Percentiles rank a stretch among this genome's conserved stretches.
Conservation (phyloP, 2,888 invertebrate genomes). For the Drosophila aldrichi region DNA sequence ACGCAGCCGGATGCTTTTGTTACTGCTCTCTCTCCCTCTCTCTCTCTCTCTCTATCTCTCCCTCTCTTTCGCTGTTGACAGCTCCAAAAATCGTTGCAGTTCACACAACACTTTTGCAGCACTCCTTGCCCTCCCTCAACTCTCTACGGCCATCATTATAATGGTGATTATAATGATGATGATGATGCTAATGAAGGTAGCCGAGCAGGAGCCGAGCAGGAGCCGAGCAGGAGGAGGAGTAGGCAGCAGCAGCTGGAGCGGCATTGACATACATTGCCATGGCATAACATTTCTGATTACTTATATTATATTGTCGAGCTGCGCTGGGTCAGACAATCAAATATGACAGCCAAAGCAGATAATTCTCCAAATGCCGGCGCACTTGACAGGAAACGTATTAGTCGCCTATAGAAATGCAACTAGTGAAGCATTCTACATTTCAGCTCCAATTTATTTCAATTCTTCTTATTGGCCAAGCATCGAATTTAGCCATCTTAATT, state of each 20-base stretch:
- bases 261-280: conserved; percentile 13
- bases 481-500: neutral
- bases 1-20: conserved; percentile 71
- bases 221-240: neutral
- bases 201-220: neutral
- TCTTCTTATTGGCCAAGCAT: neutral
- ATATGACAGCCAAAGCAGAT: neutral
- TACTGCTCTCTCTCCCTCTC: conserved; percentile 34
- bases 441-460: neutral
- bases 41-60: too few relatives aligned
- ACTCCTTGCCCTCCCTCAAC: too few relatives aligned
- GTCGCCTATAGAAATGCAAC: neutral
- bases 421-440: neutral
- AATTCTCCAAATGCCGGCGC: neutral
- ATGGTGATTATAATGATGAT: conserved; percentile 1
- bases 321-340: neutral
- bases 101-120: conserved; percentile 69
- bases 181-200: conserved; percentile 6
- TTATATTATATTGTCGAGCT: neutral
- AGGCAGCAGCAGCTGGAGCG: conserved; percentile 1
- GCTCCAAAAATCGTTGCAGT: conserved; percentile 76
- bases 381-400: neutral
- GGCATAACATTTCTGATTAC: neutral
- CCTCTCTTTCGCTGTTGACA: conserved; percentile 33
- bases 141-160: neutral